Base-by-base conservation (phyloP, 2,113 vertebrate species). In the Meleagris gallopavo region DNA sequence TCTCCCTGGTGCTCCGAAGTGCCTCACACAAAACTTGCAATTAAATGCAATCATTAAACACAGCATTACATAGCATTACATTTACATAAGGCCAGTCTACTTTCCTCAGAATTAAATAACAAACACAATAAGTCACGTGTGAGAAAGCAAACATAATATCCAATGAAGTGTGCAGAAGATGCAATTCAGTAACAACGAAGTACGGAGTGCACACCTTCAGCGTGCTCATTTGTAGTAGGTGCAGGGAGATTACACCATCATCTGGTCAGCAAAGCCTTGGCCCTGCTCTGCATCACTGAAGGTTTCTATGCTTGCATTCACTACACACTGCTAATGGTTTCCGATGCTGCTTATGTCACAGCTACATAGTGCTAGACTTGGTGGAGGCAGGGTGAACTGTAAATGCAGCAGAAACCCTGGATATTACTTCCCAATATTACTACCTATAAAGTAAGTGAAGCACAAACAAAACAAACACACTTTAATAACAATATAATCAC, bases 121-220 rank as follows among this genome's bases (percentile, higher is more conserved):
- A 67, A 75, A 67, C 38, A 20, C 67, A 81, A 3, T 40, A 67
- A 57, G 41, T 20, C n/a, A 54, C 1, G 55, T 2, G 0, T 13
- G 36, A 86, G 86, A 70, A 89, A 87, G 73, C 52, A 38, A 65
- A 48, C 2, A 60, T 5, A 61, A 11, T 9, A 58, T 3, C 62
- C 36, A 52, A 34, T 55, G 10, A 50, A 79, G 13, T 4, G 15
- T 1, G 32, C 0, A 21, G n/a, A 22, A 19, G 58, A 41, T 0
- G 36, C 2, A 4, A 65, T 25, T 16, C 50, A 43, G 5, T 27
- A 30, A n/a, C 3, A 66, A 34, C 19, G 0, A 19, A 21, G 46
- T 2, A 9, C 0, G 19, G 54, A 20, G 52, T 3, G 18, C 32
- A 10, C 11, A 10, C 21, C 2, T 0, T 21, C 40, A 9, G 2